phyloP scores from a whole-genome alignment of 1,140 invertebrate species.

The Pomacea maculata region DNA sequence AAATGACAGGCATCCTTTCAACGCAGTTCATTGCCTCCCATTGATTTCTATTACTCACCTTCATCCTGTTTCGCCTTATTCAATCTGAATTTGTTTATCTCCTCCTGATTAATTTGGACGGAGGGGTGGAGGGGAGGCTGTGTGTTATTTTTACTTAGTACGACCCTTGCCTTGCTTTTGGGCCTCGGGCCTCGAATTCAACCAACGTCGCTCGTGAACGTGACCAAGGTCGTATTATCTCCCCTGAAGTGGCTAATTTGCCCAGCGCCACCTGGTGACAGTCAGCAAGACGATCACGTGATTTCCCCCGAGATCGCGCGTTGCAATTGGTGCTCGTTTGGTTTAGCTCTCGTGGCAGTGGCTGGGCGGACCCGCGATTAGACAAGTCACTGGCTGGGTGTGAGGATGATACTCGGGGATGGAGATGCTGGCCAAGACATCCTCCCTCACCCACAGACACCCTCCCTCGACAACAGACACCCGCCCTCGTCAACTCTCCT shows the following conservation, averaged over 20 bases:
- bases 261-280: slow-evolving; percentile 12
- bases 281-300: slow-evolving; percentile 19
- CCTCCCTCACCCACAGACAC: neutral
- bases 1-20: no score
- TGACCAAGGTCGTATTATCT: neutral
- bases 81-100: neutral
- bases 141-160: neutral
- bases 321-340: slow-evolving; percentile 5
- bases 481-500: neutral
- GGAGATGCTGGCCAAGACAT: neutral
- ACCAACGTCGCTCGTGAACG: neutral
- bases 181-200: neutral
- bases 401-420: neutral
- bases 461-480: neutral
- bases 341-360: neutral
- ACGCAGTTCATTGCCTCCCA: neutral
- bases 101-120: neutral
- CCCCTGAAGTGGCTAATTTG: slow-evolving; percentile 16
- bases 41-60: neutral
- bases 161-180: neutral
- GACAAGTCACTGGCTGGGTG: neutral
- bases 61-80: neutral
- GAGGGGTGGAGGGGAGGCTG: neutral
- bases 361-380: neutral
- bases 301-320: slow-evolving; percentile 19